Evolutionary conservation across 2,113 vertebrate species (phyloP).

Genomic region (Labrus mixtus): DNA sequence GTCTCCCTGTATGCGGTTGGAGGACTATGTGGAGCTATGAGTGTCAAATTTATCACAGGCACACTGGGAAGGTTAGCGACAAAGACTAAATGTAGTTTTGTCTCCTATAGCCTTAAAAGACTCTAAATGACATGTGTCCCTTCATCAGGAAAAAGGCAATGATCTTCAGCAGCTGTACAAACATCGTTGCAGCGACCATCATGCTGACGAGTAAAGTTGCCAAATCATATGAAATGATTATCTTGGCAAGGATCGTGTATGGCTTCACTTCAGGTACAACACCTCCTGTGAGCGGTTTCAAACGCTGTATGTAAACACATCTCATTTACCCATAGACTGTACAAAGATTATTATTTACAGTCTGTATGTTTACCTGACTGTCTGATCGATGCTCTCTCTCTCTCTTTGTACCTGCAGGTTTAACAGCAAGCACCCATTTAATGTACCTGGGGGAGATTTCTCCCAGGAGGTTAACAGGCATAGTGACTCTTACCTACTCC

Average conservation of each 20-base stretch:
- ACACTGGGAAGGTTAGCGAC: conserved; percentile 77
- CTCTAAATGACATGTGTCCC: not conserved
- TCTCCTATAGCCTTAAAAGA: not conserved
- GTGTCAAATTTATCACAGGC: conserved; percentile 60
- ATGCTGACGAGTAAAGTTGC: conserved; percentile 75
- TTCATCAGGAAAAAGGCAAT: conserved; percentile 76
- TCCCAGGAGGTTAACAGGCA: conserved; percentile 76
- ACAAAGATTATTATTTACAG: too few relatives aligned
- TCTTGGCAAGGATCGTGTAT: conserved; percentile 75
- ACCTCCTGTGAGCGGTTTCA: not conserved
- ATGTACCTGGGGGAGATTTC: conserved; percentile 83
- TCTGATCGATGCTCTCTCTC: not conserved
- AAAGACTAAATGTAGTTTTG: not conserved
- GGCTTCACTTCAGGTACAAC: conserved; percentile 77
- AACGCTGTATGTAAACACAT: not conserved
- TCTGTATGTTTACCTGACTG: not conserved
- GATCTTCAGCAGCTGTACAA: conserved; percentile 67
- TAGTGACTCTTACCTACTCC: conserved; percentile 65
- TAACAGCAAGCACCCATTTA: conserved; percentile 60
- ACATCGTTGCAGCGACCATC: conserved; percentile 56
- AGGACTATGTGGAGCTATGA: conserved; percentile 71
- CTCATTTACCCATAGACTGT: too few relatives aligned
- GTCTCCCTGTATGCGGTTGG: conserved; percentile 76
- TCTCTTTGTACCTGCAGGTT: conserved; percentile 53
- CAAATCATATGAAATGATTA: conserved; percentile 82